Evolutionary conservation across 2,888 invertebrate genomes (phyloP).

Genomic region (Seira ritae): DNA sequence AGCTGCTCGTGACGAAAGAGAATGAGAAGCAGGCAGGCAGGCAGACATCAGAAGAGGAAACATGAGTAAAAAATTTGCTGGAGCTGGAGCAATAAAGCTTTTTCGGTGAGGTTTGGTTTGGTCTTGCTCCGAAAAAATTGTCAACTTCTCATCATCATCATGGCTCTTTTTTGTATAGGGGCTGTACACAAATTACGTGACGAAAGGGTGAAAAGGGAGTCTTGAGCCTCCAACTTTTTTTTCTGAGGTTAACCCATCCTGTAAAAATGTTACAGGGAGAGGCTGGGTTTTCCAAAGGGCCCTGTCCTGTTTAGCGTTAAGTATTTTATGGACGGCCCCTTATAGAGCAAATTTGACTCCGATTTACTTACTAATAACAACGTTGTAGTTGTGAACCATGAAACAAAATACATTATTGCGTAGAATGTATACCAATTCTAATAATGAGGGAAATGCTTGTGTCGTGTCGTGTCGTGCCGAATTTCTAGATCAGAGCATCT

Average conservation of each 20-base stretch:
- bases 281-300: no score
- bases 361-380: background rate
- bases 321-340: no score
- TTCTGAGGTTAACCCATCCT: background rate
- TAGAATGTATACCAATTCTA: background rate
- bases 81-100: background rate
- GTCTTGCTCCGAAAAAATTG: conserved; percentile 2
- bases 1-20: background rate
- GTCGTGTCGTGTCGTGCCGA: background rate
- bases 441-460: background rate
- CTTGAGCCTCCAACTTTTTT: background rate
- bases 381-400: background rate
- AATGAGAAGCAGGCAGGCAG: no score
- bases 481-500: no score
- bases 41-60: no score
- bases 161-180: no score
- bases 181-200: no score
- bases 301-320: no score
- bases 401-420: background rate
- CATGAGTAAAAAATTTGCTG: conserved; percentile 12
- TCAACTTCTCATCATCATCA: conserved; percentile 6
- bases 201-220: background rate
- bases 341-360: background rate
- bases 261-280: no score
- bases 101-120: no score